Conservation (phyloP, 2,113 vertebrate species). For the Rhombomys opimus region DNA sequence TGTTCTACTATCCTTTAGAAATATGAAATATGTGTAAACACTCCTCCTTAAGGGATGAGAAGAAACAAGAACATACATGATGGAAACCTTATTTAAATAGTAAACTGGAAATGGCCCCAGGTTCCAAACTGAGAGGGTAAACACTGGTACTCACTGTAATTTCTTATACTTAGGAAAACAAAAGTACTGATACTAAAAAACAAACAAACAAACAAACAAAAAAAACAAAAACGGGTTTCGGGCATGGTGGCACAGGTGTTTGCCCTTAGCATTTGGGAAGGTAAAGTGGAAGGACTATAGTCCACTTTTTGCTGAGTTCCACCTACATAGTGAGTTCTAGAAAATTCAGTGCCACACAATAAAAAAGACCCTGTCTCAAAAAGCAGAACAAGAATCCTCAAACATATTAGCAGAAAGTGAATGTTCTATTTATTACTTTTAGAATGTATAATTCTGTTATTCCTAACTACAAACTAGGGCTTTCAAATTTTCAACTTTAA, state of each 20-base stretch:
- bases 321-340: background rate
- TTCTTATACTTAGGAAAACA: background rate
- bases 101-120: background rate
- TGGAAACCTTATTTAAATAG: background rate
- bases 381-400: background rate
- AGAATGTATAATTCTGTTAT: background rate
- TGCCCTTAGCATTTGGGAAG: background rate
- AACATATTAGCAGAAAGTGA: background rate
- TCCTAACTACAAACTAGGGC: background rate
- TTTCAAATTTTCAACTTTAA: conserved; percentile 32
- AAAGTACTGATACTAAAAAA: background rate
- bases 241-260: background rate
- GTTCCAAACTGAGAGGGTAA: background rate
- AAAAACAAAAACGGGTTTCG: background rate
- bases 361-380: background rate
- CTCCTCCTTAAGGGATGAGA: conserved; percentile 10
- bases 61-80: background rate
- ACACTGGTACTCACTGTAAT: background rate
- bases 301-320: too few species aligned
- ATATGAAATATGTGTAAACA: background rate
- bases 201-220: background rate
- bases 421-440: background rate
- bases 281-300: background rate
- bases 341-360: background rate
- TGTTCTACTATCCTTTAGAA: conserved; percentile 36